Conservation (phyloP, 2,797 vertebrate species). For the Peromyscus eremicus region DNA sequence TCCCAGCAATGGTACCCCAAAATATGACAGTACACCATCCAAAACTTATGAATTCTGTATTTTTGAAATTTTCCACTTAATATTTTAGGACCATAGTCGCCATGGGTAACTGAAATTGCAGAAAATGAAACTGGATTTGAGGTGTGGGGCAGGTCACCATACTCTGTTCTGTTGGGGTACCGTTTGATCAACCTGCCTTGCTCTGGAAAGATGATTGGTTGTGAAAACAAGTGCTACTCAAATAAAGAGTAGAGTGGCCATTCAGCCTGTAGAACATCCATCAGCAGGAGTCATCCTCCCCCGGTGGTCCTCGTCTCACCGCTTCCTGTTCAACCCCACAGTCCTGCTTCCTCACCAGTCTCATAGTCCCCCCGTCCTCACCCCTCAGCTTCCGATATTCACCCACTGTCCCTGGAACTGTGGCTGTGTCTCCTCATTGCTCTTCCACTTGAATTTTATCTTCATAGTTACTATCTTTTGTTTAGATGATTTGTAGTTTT, state of each 20-base stretch:
- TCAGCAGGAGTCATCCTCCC: background rate
- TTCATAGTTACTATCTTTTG: background rate
- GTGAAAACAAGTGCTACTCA: constrained; percentile 26
- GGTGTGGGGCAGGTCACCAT: background rate
- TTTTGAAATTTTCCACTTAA: background rate
- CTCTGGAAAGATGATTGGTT: background rate
- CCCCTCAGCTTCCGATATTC: background rate
- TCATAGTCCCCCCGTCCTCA: background rate
- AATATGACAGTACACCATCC: background rate
- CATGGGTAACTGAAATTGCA: background rate
- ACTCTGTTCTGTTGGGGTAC: background rate
- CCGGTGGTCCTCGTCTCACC: background rate
- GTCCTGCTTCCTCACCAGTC: background rate
- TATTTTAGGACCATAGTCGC: background rate
- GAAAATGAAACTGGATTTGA: background rate
- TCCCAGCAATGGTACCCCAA: background rate
- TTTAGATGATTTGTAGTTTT: constrained; percentile 3
- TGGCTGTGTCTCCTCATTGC: background rate
- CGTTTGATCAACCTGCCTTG: background rate
- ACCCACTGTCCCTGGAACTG: background rate
- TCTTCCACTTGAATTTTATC: background rate
- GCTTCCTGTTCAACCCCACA: background rate
- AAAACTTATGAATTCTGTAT: background rate
- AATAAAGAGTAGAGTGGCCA: background rate
- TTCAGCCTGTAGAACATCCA: background rate